Evolutionary conservation across 2,888 invertebrate genomes (phyloP).

Genomic region (Andricus curvator): DNA sequence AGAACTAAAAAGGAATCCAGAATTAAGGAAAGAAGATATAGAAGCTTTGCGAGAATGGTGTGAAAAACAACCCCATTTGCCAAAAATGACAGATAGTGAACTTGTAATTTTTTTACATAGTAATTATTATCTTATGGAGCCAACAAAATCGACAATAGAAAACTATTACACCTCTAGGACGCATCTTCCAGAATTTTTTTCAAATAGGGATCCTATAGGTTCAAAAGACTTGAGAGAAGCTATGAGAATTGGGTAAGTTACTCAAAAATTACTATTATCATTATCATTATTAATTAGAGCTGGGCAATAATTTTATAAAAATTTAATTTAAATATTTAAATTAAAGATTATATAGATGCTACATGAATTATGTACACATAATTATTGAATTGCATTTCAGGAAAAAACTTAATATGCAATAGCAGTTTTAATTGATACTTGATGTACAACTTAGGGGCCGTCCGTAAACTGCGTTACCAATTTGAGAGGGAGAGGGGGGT

Average conservation of each 20-base stretch:
- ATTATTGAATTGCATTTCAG: not conserved
- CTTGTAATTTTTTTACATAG: constrained; percentile 85
- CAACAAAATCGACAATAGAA: constrained; percentile 86
- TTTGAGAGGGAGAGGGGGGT: no score
- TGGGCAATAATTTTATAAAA: not conserved
- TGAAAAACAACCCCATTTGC: constrained; percentile 84
- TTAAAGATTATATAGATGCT: not conserved
- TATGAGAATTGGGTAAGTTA: constrained; percentile 79
- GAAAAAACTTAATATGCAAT: no score
- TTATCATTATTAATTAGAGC: not conserved
- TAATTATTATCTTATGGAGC: constrained; percentile 84
- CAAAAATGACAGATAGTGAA: constrained; percentile 81
- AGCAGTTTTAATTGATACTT: no score
- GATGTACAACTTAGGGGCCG: no score
- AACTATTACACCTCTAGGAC: constrained; percentile 84
- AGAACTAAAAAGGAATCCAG: constrained; percentile 82
- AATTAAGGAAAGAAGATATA: constrained; percentile 83
- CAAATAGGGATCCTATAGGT: constrained; percentile 78
- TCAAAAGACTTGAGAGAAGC: constrained; percentile 77
- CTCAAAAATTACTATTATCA: not conserved
- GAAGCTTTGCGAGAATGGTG: constrained; percentile 83
- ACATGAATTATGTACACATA: not conserved
- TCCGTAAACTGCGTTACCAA: no score
- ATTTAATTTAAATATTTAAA: not conserved
- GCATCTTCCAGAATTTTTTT: constrained; percentile 79